Base-by-base conservation (phyloP, 1,140 invertebrate species). In the Drosophila kurseongensis region DNA sequence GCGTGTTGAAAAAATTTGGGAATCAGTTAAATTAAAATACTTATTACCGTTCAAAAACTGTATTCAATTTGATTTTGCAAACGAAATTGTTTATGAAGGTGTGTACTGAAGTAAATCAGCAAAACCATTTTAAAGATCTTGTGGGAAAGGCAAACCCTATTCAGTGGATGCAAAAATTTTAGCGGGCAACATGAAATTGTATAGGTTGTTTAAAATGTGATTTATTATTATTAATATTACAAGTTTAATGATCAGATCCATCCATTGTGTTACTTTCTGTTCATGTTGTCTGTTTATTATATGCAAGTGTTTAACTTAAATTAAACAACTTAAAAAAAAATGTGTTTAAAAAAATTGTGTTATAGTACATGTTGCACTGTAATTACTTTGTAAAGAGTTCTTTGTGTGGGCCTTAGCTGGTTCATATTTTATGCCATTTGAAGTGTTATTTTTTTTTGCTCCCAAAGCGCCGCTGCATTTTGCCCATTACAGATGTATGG, bases 51-150 rank as follows among this genome's bases (percentile, higher is more conserved):
- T 75, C 13, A 77, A 56, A 60, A 58, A 65, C 35, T 63, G 51
- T 42, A 45, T 50, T 50, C 45, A 16, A 23, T 62, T 45, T 54
- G 18, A 56, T 52, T 52, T 51, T 40, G 10, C 14, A 40, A 50
- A 59, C 44, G n/a, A 14, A 61, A 29, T 47, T 57, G 73, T 80
- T 57, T 80, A 80, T 88, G 84, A 88, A 88, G 82, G 83, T 88
- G 76, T 62, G 83, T 88, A 18, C 14, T 4, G 6, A 36, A 36
- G 18, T 48, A 9, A 18, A 4, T 2, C 10, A 4, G 16, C 29
- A 8, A 18, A 50, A 65, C 10, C 0, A 0, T 4, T 3, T 2
- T 14, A n/a, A 27, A 12, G n/a, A 29, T n/a, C 3, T 47, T 18
- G 50, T 48, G 45, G 5, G 8, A 35, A 12, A 16, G 14, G 29